These are phyloP conservation scores for Himalopsyche anomala DNA, from an alignment of 2,888 invertebrate genomes.

Conservation along the genomic window DNA sequence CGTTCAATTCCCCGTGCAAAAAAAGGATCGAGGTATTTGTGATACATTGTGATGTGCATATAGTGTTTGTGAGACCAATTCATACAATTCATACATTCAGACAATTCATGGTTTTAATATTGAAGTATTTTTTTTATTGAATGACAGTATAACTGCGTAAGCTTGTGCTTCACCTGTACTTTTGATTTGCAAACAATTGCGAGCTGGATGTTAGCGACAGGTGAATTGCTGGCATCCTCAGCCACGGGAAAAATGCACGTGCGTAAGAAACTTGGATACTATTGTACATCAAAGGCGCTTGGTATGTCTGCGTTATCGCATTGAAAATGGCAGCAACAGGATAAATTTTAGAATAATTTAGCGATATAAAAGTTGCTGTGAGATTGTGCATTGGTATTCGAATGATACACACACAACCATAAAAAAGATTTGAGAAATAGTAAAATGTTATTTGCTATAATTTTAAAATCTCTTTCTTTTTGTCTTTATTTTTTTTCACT, in stretches of 20 bases:
- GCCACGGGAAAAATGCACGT: background rate
- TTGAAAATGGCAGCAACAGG: conserved; percentile 14
- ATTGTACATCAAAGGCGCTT: background rate
- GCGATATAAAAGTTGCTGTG: background rate
- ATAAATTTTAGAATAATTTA: background rate
- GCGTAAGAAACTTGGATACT: background rate
- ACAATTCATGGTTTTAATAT: background rate
- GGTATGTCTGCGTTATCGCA: background rate
- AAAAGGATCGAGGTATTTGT: too few species aligned
- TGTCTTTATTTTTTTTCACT: too few species aligned
- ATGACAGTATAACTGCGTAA: background rate
- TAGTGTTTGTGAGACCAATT: too few species aligned
- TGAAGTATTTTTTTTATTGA: background rate
- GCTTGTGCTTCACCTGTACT: conserved; percentile 32
- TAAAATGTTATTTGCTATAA: too few species aligned
- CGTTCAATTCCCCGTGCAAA: too few species aligned
- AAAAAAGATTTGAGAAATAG: too few species aligned
- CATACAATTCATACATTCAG: too few species aligned
- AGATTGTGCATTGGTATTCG: background rate
- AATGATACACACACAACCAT: background rate
- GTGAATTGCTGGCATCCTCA: background rate
- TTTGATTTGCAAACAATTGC: conserved; percentile 50
- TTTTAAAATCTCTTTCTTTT: too few species aligned
- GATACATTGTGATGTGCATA: too few species aligned
- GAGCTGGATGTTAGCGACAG: background rate